Conservation (phyloP, 2,888 invertebrate species). For the Megaustenia siamemsis region DNA sequence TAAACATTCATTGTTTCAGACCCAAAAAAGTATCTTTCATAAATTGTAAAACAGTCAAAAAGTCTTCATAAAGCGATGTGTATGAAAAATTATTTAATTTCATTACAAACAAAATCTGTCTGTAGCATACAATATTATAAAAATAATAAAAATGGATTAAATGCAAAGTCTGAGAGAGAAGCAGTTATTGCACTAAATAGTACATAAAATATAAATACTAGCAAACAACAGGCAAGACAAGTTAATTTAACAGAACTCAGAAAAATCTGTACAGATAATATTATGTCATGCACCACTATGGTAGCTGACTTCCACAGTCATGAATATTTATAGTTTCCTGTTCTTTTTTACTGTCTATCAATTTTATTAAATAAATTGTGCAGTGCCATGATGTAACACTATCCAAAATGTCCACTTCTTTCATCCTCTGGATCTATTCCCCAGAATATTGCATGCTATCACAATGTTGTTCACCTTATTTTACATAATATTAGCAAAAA, state of each 20-base stretch:
- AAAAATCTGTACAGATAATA: too few species aligned
- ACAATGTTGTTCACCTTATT: too few species aligned
- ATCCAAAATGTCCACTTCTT: too few species aligned
- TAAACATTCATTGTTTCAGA: background rate
- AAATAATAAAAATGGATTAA: background rate
- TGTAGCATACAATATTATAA: background rate
- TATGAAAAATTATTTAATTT: background rate
- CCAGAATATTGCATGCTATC: too few species aligned
- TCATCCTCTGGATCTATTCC: too few species aligned
- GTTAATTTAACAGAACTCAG: background rate
- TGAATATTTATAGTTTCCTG: too few species aligned
- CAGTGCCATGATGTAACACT: too few species aligned
- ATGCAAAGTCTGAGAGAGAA: background rate
- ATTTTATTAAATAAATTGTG: too few species aligned
- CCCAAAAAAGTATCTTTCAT: background rate
- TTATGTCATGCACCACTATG: too few species aligned
- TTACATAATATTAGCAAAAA: too few species aligned
- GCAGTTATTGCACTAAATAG: conserved; percentile 12
- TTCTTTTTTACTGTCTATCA: too few species aligned
- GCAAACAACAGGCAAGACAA: background rate
- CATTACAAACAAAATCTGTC: background rate
- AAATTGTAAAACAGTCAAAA: background rate
- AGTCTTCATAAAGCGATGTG: background rate
- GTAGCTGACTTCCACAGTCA: too few species aligned
- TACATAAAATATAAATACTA: background rate